These are phyloP conservation scores for Trachymyrmex cornetzi DNA, from an alignment of 1,140 invertebrate genomes.

Conservation along the genomic window DNA sequence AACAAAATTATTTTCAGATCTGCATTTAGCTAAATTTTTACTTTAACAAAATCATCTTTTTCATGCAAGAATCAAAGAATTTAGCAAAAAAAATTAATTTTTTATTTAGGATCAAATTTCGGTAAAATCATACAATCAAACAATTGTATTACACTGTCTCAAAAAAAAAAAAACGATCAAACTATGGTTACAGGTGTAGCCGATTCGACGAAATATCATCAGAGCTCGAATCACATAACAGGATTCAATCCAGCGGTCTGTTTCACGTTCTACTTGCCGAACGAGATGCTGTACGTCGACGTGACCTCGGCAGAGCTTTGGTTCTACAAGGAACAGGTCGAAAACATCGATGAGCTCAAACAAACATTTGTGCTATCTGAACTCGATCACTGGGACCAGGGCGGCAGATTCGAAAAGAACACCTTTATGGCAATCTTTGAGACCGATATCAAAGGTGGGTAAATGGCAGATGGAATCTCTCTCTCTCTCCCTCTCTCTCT, in stretches of 20 bases:
- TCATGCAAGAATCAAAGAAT: neutral
- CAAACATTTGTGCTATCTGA: conserved; percentile 93
- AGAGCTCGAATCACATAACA: conserved; percentile 82
- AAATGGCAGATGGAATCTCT: conserved; percentile 4
- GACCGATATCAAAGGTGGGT: conserved; percentile 89
- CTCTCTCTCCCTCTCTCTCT: neutral
- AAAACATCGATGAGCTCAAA: conserved; percentile 86
- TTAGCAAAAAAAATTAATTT: conserved; percentile 5
- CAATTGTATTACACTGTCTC: neutral
- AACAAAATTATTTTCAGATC: too few species aligned
- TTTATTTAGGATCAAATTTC: neutral
- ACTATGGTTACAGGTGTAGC: conserved; percentile 69
- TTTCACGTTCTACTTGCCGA: conserved; percentile 90
- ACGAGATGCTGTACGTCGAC: conserved; percentile 90
- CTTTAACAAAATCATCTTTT: too few species aligned
- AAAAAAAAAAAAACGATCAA: conserved; percentile 25
- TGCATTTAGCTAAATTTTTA: too few species aligned
- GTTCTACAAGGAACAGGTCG: conserved; percentile 91
- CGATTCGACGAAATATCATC: conserved; percentile 80
- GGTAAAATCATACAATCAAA: neutral
- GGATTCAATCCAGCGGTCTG: conserved; percentile 89
- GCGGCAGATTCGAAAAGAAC: conserved; percentile 90
- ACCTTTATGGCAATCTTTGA: conserved; percentile 92
- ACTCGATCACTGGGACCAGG: conserved; percentile 91
- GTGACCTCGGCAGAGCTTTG: conserved; percentile 92